phyloP scores from a whole-genome alignment of 2,797 vertebrate genomes.

The Lacerta bilineata region DNA sequence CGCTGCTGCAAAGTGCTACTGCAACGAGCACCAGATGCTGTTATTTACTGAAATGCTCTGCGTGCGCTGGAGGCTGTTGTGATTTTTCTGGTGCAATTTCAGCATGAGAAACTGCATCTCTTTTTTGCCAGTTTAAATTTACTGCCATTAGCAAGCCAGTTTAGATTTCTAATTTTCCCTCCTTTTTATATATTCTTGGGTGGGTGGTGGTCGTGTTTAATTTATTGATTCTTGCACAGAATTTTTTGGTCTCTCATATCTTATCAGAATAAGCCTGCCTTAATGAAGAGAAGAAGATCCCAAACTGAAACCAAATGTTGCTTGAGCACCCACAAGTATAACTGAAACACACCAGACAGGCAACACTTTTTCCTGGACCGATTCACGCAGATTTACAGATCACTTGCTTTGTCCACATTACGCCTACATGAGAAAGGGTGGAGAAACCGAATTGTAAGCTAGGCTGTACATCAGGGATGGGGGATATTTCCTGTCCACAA shows the following conservation, averaged over 20 bases:
- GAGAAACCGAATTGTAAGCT: too few relatives aligned
- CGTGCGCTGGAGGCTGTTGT: background rate
- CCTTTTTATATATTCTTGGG: background rate
- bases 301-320: background rate
- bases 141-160: background rate
- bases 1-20: background rate
- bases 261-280: background rate
- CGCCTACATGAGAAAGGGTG: too few relatives aligned
- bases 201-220: background rate
- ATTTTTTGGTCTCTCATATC: background rate
- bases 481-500: too few relatives aligned
- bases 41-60: conserved; percentile 6
- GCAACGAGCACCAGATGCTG: conserved; percentile 10
- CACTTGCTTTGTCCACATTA: too few relatives aligned
- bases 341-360: background rate
- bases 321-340: background rate
- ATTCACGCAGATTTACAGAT: too few relatives aligned
- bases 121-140: background rate
- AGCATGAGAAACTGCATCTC: background rate
- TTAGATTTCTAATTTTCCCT: background rate
- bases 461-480: too few relatives aligned
- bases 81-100: conserved; percentile 4
- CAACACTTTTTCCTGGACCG: too few relatives aligned
- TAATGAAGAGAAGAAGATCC: background rate
- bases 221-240: background rate